Evolutionary conservation across 1,140 invertebrate genomes (phyloP), one percentile per base, ranked within the genome.

Genomic region (Aphaenogaster rudis): DNA sequence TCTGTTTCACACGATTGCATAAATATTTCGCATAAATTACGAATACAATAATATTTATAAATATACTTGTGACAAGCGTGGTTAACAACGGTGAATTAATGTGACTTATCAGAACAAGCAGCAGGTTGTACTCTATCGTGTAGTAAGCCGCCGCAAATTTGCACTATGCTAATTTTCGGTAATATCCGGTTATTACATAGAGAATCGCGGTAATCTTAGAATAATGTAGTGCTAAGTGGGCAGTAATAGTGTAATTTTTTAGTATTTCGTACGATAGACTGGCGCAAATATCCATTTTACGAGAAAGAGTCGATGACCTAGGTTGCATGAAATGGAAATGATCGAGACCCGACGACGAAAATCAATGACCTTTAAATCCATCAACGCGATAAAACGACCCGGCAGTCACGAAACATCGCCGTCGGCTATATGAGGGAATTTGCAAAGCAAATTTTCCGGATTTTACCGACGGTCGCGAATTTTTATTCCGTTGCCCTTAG

Each of bases 371-470:
- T 81, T 76, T 61, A 61, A 74, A 84, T 74, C 28, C 69, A 74
- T 63, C 54, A 21, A n/a, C 17, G 42, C 42, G 54, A 84, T 76
- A 84, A 84, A 84, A 36, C 33, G 80, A 39, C 28, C 52, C 39
- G 15, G 2, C 54, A 21, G 42, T 42, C 21, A 67, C 52, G 79
- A 72, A 82, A 82, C 42, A 48, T 54, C 17, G 15, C 52, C 39
- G 66, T 74, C 13, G 42, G 54, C 74, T 84, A 59, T 74, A 84
- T 76, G 80, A 84, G 69, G 8, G 69, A 74, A 84, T 84, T 84
- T 84, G 80, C 80, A 63, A 63, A 63, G 80, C 80, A 84, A 74
- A 84, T 84, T 84, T 64, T 45, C 54, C 69, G 54, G 69, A 63
- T 84, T 84, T 76, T 17, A 59, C 80, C 80, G 69, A 52, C 54